These are phyloP conservation scores for Coleophora deauratella DNA, from an alignment of 2,888 invertebrate genomes.

Conservation along the genomic window DNA sequence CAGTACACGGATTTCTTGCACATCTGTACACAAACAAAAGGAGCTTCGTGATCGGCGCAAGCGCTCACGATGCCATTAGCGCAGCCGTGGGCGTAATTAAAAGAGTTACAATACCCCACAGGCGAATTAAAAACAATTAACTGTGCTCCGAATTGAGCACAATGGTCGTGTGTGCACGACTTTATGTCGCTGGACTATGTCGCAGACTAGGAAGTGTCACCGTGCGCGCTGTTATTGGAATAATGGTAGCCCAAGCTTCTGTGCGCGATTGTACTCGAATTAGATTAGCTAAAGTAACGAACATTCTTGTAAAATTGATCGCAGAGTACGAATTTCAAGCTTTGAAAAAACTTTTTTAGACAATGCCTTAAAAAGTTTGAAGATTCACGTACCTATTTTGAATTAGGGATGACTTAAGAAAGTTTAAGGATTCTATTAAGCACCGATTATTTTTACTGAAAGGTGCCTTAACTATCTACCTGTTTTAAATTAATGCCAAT, in stretches of 20 bases:
- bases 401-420: too few relatives aligned
- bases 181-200: slow-evolving; percentile 18
- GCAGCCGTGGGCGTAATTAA: slow-evolving; percentile 67
- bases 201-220: too few relatives aligned
- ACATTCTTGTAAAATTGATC: slow-evolving; percentile 18
- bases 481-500: too few relatives aligned
- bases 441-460: too few relatives aligned
- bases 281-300: slow-evolving; percentile 21
- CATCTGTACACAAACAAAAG: slow-evolving; percentile 53
- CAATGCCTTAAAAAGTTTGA: too few relatives aligned
- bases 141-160: slow-evolving; percentile 61
- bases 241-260: slow-evolving; percentile 4
- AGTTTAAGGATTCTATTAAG: too few relatives aligned
- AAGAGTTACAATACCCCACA: slow-evolving; percentile 63
- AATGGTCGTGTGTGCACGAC: slow-evolving; percentile 59
- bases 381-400: too few relatives aligned
- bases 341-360: too few relatives aligned
- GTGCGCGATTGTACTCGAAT: slow-evolving; percentile 21
- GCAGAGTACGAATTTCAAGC: too few relatives aligned
- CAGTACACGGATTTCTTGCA: slow-evolving; percentile 2
- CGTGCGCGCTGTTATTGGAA: too few relatives aligned
- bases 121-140: slow-evolving; percentile 72
- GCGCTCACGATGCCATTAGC: slow-evolving; percentile 61
- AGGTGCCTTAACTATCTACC: too few relatives aligned
- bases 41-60: slow-evolving; percentile 42